Percentiles rank a stretch among this genome's conserved stretches.
These are phyloP conservation scores for Nannobrachium achirus DNA, from an alignment of 2,113 vertebrate species.

Conservation along the genomic window DNA sequence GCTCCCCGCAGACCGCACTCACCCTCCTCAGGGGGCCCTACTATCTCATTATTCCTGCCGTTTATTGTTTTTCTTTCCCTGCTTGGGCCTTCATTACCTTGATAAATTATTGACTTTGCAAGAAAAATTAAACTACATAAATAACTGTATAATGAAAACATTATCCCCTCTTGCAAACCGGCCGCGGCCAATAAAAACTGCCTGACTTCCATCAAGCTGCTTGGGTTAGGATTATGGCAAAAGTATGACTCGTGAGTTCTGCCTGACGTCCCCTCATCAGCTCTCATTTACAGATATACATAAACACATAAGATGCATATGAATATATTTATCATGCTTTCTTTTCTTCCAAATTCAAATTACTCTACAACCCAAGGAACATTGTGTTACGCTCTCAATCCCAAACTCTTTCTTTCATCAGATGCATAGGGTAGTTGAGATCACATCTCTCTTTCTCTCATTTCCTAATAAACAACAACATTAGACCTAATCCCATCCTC, in stretches of 20 bases:
- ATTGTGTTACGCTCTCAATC: conserved; percentile 17
- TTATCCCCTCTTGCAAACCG: conserved; percentile 70
- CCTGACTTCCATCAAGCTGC: conserved; percentile 78
- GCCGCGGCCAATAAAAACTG: conserved; percentile 75
- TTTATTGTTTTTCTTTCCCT: conserved; percentile 68
- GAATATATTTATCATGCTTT: conserved; percentile 41
- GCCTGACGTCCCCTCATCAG: conserved; percentile 48
- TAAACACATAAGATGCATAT: conserved; percentile 11
- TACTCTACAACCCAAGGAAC: conserved; percentile 36
- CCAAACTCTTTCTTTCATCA: conserved; percentile 4
- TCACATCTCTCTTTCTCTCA: conserved; percentile 22
- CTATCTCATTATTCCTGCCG: conserved; percentile 67
- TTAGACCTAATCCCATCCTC: conserved; percentile 62
- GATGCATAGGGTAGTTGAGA: conserved; percentile 16
- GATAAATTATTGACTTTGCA: conserved; percentile 78
- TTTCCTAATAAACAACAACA: conserved; percentile 55
- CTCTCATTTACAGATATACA: conserved; percentile 12
- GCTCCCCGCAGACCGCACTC: conserved; percentile 41
- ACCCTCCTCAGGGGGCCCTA: conserved; percentile 44
- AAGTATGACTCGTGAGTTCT: conserved; percentile 48
- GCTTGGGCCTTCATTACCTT: conserved; percentile 73
- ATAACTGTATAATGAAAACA: conserved; percentile 78
- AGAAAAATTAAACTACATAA: conserved; percentile 78
- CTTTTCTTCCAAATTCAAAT: conserved; percentile 26
- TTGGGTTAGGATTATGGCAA: conserved; percentile 56